A percentile compares a stretch with the other conserved stretches of the same genome.
Conservation (phyloP, 2,888 invertebrate species). For the Leucophenga montana region DNA sequence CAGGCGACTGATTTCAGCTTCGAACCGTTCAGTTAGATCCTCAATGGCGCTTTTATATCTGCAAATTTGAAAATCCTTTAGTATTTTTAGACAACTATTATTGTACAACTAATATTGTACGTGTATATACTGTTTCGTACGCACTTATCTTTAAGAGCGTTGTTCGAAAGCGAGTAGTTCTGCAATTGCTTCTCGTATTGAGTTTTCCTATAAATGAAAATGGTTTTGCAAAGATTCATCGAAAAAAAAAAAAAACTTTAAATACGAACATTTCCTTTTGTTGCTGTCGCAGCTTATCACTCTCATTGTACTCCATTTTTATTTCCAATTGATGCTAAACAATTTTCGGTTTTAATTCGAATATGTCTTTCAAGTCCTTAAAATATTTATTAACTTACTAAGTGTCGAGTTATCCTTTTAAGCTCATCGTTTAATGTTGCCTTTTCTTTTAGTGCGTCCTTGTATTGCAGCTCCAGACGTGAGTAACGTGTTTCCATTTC, state of each 20-base stretch:
- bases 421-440: constrained; percentile 67
- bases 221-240: background rate
- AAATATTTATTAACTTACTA: constrained; percentile 44
- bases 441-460: constrained; percentile 58
- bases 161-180: constrained; percentile 49
- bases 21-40: constrained; percentile 78
- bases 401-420: constrained; percentile 69
- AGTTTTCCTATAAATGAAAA: constrained; percentile 38
- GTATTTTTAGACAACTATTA: background rate
- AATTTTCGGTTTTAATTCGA: background rate
- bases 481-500: constrained; percentile 69
- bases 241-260: background rate
- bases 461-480: constrained; percentile 59
- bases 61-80: background rate
- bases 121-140: background rate
- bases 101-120: too few species aligned
- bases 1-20: constrained; percentile 76
- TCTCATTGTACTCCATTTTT: constrained; percentile 77
- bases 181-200: constrained; percentile 56
- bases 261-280: constrained; percentile 16
- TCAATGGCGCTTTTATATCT: constrained; percentile 81
- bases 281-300: constrained; percentile 75
- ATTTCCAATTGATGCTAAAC: constrained; percentile 75
- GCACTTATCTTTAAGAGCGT: constrained; percentile 56
- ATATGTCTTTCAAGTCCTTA: background rate